Conservation (phyloP, 1,140 invertebrate genomes). For the Venustaconcha ellipsiformis region DNA sequence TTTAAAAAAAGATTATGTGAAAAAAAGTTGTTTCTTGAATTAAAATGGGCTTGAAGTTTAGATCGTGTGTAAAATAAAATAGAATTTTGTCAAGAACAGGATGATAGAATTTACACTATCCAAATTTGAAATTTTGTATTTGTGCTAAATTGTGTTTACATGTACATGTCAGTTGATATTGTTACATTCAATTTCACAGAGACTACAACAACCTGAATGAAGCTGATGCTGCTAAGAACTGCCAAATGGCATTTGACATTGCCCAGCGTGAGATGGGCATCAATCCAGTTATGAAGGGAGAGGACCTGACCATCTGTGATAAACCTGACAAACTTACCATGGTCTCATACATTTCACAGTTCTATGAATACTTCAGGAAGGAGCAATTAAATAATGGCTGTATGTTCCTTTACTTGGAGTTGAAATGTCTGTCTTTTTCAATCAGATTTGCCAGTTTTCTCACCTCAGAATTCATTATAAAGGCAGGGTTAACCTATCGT, state of each 20-base stretch:
- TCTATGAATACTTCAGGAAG: constrained; percentile 77
- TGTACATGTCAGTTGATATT: background rate
- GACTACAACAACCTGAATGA: constrained; percentile 78
- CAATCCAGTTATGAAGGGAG: constrained; percentile 83
- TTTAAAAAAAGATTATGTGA: background rate
- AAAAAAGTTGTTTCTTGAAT: background rate
- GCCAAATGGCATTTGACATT: constrained; percentile 85
- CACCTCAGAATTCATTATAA: background rate
- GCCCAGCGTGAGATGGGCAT: constrained; percentile 84
- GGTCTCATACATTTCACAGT: constrained; percentile 87
- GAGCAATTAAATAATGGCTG: constrained; percentile 30
- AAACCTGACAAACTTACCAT: constrained; percentile 82
- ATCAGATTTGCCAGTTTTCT: too few relatives aligned
- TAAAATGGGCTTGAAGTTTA: background rate
- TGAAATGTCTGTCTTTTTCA: background rate
- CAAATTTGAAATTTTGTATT: background rate
- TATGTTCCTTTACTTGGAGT: background rate
- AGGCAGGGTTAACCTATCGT: background rate
- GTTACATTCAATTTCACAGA: constrained; percentile 45
- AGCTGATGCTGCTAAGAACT: constrained; percentile 78
- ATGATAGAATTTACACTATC: background rate
- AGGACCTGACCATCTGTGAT: constrained; percentile 81
- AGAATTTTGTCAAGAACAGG: background rate
- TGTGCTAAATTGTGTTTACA: background rate
- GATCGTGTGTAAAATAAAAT: background rate